phyloP scores from a whole-genome alignment of 92 coral and sea anemone genomes.

The Porites rus region DNA sequence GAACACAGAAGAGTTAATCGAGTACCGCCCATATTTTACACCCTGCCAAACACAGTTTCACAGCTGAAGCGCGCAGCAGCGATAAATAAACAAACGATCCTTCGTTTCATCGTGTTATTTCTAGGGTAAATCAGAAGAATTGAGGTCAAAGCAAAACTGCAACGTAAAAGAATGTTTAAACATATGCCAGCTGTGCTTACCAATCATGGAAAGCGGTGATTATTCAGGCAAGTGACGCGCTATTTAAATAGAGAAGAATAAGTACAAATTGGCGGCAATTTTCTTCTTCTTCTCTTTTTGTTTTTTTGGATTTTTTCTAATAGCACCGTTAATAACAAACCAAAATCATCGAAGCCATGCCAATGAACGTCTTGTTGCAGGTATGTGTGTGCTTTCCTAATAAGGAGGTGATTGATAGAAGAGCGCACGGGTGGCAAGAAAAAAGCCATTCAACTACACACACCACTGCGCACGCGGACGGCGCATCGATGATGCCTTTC shows the following conservation, averaged over 20 bases:
- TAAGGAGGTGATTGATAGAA: slow-evolving; percentile 76
- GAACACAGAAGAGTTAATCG: not conserved
- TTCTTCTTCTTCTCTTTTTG: no score
- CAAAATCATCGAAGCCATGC: slow-evolving; percentile 12
- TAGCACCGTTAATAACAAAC: not conserved
- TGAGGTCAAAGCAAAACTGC: no score
- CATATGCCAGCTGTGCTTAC: no score
- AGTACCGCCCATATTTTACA: not conserved
- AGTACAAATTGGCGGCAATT: no score
- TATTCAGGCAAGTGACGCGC: no score
- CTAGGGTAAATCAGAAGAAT: no score
- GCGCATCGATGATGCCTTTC: slow-evolving; percentile 76
- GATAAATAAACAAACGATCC: not conserved
- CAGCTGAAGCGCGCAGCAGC: not conserved
- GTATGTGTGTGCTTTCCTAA: slow-evolving; percentile 55
- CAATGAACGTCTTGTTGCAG: slow-evolving; percentile 29
- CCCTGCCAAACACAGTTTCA: not conserved
- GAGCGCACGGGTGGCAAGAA: slow-evolving; percentile 63
- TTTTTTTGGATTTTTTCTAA: no score
- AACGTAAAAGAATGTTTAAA: no score
- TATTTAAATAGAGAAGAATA: no score
- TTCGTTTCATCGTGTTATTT: not conserved
- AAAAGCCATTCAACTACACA: slow-evolving; percentile 74
- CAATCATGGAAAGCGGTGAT: no score
- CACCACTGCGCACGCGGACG: slow-evolving; percentile 75